Evolutionary conservation across 1,140 invertebrate species (phyloP), one percentile per base, ranked within the genome.

Genomic region (Gryllus bimaculatus): DNA sequence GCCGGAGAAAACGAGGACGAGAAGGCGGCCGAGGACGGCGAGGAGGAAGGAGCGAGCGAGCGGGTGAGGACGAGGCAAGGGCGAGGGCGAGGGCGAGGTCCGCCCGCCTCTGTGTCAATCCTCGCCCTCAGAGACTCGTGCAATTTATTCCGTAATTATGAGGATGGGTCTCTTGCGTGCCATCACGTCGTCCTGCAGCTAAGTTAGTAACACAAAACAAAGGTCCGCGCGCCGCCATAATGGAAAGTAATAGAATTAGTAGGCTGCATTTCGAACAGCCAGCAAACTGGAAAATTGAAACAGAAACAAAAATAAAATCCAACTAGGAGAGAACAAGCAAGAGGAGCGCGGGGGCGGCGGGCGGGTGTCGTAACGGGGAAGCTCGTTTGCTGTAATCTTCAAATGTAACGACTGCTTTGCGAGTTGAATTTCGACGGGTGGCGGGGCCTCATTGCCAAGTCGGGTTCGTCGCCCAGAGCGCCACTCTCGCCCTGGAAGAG

Each of bases 81-180:
- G n/a, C 21, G n/a, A 20, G 74, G 47, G 48, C 13, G 76, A 77
- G 21, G 47, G 47, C 39, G 47, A 26, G 18, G 47, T 10, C 18
- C 18, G 54, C 54, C 10, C 18, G 54, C 54, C 54, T 66, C 54
- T 66, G 54, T 66, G 54, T 66, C 54, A 66, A 66, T 66, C 54
- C 54, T 66, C 54, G 73, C 73, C 78, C 78, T 15, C 13, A 8
- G 78, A 79, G 78, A 75, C 49, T 18, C 73, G 78, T 79, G 73
- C 78, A 79, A 79, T 79, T 79, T 79, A 79, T 79, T 79, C 78
- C 73, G 78, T 79, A 79, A 79, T 79, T 75, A 79, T 79, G 78
- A 74, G 78, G 47, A 79, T 79, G 78, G 78, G 78, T 79, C 78
- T 79, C 78, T 47, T 10, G 78, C 20, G 78, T 75, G 47, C 78